Base-by-base conservation (phyloP, 2,113 vertebrate species). In the Glaucidium brasilianum region DNA sequence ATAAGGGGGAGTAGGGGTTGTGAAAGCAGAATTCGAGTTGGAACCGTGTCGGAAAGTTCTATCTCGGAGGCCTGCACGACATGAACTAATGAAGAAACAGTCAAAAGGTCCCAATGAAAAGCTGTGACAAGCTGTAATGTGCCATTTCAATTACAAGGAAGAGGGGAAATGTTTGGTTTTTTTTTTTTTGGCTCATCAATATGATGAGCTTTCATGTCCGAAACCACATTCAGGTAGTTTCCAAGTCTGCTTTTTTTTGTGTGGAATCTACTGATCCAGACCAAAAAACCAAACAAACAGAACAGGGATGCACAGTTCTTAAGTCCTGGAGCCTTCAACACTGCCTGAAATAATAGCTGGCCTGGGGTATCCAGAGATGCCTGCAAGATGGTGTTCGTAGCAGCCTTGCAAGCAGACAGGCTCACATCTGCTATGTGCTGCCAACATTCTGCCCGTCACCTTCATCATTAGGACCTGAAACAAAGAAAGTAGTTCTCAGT, bases 201-300 rank as follows among this genome's bases (percentile, higher is more conserved):
- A 99, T 99, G 99, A 99, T 99, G 99, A 99, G 99, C 98, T 98
- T 98, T 98, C 98, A 97, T 69, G 97, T 99, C 99, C 99, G 98
- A 99, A 98, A 99, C 99, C 98, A 98, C 98, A 98, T 98, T 98
- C 99, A 98, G 98, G 98, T 99, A 98, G 98, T 98, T 98, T 97
- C 97, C 98, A 98, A 98, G 98, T 99, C 99, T 99, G 98, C 98
- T 98, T 97, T 98, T 98, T 89, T 92, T 94, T 93, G 84, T 95
- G 96, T 96, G 94, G 98, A 98, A 97, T 97, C 82, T 86, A 97
- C 86, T 94, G 96, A 95, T 97, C 98, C 97, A 91, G 97, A 98
- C 98, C 97, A 96, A 98, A 97, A 98, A 98, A 97, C 96, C 95
- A 97, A 98, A 98, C 95, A 98, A 94, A 92, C 94, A 98, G 98